phyloP scores from a whole-genome alignment of 1,140 invertebrate species.

The Brachionus sp. region DNA sequence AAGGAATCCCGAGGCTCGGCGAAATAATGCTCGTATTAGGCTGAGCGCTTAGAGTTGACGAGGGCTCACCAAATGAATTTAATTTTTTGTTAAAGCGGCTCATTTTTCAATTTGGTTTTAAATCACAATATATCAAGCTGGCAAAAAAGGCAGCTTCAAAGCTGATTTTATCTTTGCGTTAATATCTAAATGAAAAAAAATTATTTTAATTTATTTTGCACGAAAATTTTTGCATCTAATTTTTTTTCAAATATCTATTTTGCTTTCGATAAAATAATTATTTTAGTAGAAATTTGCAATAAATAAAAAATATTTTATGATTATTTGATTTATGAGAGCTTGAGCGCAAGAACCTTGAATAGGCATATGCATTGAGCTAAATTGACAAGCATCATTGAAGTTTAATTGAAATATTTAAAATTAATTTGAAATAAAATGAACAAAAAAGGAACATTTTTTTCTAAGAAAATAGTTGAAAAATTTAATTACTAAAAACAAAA shows the following conservation, averaged over 20 bases:
- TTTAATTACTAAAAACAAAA: neutral
- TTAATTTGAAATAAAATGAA: neutral
- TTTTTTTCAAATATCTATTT: neutral
- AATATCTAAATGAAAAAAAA: conserved; percentile 1
- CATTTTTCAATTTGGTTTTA: neutral
- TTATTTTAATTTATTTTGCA: conserved; percentile 12
- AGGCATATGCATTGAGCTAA: neutral
- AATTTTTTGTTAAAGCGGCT: neutral
- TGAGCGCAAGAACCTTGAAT: neutral
- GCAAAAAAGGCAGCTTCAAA: neutral
- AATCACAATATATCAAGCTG: neutral
- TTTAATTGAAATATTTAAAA: neutral
- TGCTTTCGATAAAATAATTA: neutral
- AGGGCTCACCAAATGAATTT: neutral
- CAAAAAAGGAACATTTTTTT: neutral
- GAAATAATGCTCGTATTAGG: neutral
- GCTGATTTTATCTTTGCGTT: neutral
- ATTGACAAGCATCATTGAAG: neutral
- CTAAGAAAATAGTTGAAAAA: neutral
- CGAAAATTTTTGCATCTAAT: conserved; percentile 30
- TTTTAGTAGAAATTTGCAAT: neutral
- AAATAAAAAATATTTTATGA: neutral
- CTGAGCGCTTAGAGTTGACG: neutral
- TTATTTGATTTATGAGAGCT: neutral
- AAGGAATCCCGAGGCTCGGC: neutral